A percentile compares a stretch with the other conserved stretches of the same genome.
phyloP scores from a whole-genome alignment of 2,888 invertebrate species.

The Ochropleura plecta region DNA sequence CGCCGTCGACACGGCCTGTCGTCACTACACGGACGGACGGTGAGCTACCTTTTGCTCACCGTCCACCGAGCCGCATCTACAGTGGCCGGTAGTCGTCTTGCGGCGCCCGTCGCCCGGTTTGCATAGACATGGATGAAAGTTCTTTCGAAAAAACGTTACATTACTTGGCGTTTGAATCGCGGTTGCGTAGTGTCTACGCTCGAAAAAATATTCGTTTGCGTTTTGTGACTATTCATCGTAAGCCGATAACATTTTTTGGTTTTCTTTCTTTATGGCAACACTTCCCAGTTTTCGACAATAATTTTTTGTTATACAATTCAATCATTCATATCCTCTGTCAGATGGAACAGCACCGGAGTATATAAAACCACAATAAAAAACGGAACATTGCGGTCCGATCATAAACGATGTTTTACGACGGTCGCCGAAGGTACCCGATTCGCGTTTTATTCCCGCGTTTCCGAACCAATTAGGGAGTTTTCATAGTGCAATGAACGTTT shows the following conservation, averaged over 20 bases:
- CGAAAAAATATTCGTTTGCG: not conserved
- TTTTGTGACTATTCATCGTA: not conserved
- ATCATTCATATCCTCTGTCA: constrained; percentile 10
- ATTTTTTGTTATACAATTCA: not conserved
- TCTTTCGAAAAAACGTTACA: not conserved
- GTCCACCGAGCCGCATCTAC: no score
- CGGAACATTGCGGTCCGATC: constrained; percentile 31
- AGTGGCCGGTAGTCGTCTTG: no score
- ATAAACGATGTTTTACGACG: constrained; percentile 60
- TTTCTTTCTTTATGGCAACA: not conserved
- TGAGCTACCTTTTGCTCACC: no score
- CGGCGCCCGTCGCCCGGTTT: no score
- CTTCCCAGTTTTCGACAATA: not conserved
- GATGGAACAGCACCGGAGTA: constrained; percentile 13
- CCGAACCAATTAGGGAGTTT: constrained; percentile 60
- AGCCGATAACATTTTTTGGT: not conserved
- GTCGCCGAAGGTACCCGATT: constrained; percentile 42
- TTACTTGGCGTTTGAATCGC: not conserved
- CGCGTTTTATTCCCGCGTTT: constrained; percentile 60
- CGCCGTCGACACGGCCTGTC: no score
- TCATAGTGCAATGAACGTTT: constrained; percentile 58
- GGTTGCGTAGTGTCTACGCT: not conserved
- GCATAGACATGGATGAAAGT: not conserved
- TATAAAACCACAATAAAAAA: constrained; percentile 45
- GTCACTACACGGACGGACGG: no score